Conservation (phyloP, 92 coral and sea anemone genomes). For the Virgularia gustaviana region DNA sequence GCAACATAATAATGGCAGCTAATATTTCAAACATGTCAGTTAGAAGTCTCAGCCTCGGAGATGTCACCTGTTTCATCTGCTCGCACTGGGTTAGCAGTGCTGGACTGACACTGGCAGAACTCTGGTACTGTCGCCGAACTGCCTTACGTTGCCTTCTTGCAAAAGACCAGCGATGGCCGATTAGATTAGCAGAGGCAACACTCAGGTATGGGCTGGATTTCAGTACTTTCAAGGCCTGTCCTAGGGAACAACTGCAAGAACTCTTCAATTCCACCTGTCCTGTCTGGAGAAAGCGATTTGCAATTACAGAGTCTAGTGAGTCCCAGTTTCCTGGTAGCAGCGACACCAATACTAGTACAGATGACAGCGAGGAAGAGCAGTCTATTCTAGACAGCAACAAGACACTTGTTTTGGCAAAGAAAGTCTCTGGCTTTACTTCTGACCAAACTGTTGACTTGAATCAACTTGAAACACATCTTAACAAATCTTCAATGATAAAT, state of each 20-base stretch:
- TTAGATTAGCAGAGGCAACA: slow-evolving; percentile 33
- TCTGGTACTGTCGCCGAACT: too few species aligned
- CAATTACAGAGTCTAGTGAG: not conserved
- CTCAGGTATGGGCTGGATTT: slow-evolving; percentile 13
- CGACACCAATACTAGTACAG: slow-evolving; percentile 6
- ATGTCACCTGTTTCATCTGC: too few species aligned
- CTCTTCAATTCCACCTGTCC: slow-evolving; percentile 8
- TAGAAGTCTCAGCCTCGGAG: too few species aligned
- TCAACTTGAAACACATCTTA: slow-evolving; percentile 10
- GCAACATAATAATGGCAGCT: too few species aligned
- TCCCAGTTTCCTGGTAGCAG: slow-evolving; percentile 2
- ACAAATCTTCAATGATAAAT: slow-evolving; percentile 1
- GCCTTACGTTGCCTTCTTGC: too few species aligned
- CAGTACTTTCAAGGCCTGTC: slow-evolving; percentile 1
- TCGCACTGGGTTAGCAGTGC: too few species aligned
- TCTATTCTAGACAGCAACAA: slow-evolving; percentile 7
- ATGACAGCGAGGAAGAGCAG: slow-evolving; percentile 6
- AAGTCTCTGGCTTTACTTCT: not conserved
- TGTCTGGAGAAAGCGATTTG: slow-evolving; percentile 3
- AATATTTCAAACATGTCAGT: too few species aligned
- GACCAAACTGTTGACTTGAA: slow-evolving; percentile 4
- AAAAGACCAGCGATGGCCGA: too few species aligned
- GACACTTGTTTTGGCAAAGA: slow-evolving; percentile 9
- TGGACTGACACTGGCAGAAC: too few species aligned
- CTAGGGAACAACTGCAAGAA: slow-evolving; percentile 1